A percentile compares a stretch with the other conserved stretches of the same genome.
Conservation (phyloP, 2,888 invertebrate genomes). For the Ennomos quercinarius region DNA sequence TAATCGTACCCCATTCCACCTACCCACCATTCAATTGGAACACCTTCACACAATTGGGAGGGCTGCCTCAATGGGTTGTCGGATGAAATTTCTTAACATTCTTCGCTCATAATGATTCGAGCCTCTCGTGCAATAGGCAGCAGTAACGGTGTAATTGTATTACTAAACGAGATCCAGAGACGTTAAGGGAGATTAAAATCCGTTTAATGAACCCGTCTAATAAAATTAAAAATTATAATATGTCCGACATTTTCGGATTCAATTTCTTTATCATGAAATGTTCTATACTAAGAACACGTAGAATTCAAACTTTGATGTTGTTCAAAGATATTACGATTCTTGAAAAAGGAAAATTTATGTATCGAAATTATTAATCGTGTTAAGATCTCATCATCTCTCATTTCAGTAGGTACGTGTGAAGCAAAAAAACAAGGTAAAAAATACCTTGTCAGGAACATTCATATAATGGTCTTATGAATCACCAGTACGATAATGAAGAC, state of each 20-base stretch:
- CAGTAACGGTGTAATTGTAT: conserved; percentile 82
- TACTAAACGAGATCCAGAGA: conserved; percentile 78
- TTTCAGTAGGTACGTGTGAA: conserved; percentile 2
- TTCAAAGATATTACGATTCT: conserved; percentile 24
- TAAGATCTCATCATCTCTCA: conserved; percentile 1
- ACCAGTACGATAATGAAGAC: conserved; percentile 73
- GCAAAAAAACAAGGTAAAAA: conserved; percentile 45
- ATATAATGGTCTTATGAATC: conserved; percentile 66
- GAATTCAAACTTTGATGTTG: conserved; percentile 36
- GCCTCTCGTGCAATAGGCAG: conserved; percentile 80
- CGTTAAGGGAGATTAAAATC: conserved; percentile 79
- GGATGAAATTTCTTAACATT: conserved; percentile 85
- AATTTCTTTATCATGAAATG: conserved; percentile 31
- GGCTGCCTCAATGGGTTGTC: conserved; percentile 83
- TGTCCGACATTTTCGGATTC: conserved; percentile 55
- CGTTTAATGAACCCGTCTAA: conserved; percentile 71
- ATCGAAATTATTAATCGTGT: conserved; percentile 15
- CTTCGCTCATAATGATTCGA: conserved; percentile 80
- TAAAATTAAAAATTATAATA: conserved; percentile 62
- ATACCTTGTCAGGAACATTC: conserved; percentile 43
- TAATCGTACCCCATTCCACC: conserved; percentile 78
- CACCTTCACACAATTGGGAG: conserved; percentile 83
- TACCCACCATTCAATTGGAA: conserved; percentile 81
- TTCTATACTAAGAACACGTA: conserved; percentile 24
- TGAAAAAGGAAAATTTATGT: conserved; percentile 11